These are phyloP conservation scores for Hydropsyche betteni DNA, from an alignment of 2,888 invertebrate genomes.

Conservation along the genomic window DNA sequence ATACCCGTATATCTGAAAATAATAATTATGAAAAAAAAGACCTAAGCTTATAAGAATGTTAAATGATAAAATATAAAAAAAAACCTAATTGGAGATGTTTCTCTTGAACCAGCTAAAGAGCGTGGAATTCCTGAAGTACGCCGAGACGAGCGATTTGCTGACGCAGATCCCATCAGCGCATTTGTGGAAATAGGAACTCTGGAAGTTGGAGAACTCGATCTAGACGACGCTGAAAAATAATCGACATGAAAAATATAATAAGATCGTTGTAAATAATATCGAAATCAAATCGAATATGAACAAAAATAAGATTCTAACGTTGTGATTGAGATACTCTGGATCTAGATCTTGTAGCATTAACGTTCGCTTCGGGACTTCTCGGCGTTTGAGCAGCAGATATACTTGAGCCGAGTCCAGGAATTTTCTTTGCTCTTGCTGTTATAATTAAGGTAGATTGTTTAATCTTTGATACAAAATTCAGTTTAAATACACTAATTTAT, in stretches of 20 bases:
- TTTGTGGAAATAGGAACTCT: conserved; percentile 77
- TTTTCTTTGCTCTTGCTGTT: conserved; percentile 73
- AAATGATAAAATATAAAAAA: conserved; percentile 52
- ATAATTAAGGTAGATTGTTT: neutral
- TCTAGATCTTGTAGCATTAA: conserved; percentile 70
- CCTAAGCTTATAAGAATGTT: neutral
- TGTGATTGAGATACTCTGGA: conserved; percentile 91
- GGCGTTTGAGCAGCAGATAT: conserved; percentile 55
- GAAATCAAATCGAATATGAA: conserved; percentile 32
- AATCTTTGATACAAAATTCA: neutral
- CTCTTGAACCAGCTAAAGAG: conserved; percentile 74
- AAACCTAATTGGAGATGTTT: conserved; percentile 71
- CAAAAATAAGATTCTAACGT: conserved; percentile 66
- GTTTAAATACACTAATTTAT: too few relatives aligned
- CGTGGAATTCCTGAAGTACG: conserved; percentile 69
- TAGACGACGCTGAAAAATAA: conserved; percentile 78
- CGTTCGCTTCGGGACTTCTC: conserved; percentile 71
- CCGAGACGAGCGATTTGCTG: conserved; percentile 68
- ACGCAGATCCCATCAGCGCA: conserved; percentile 60
- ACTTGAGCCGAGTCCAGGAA: conserved; percentile 59
- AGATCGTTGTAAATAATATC: neutral
- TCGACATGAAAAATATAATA: conserved; percentile 5
- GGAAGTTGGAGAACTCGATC: conserved; percentile 93
- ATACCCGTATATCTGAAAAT: conserved; percentile 20
- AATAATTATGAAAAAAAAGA: neutral